Evolutionary conservation across 2,113 vertebrate species (phyloP), one percentile per base, ranked within the genome.

Genomic region (Melanerpes aurifrons): DNA sequence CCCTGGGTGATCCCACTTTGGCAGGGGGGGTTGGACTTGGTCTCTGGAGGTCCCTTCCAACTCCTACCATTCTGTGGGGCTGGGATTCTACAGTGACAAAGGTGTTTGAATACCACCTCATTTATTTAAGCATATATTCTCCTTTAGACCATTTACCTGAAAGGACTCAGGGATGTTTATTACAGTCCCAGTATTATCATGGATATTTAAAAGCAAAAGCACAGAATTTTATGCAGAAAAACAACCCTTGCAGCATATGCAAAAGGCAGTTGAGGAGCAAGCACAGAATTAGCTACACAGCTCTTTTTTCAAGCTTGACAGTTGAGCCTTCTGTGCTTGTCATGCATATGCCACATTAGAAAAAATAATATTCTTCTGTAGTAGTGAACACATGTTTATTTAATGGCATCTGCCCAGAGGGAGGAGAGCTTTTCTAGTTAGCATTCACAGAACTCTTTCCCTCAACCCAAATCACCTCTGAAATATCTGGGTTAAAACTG

Each of bases 391-490:
- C 95, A 96, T 96, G 87, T 95, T 98, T 97, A 97, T 96, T 95
- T 97, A 97, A 97, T 96, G 95, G 94, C 97, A 88, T 95, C 96
- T 97, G 96, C 95, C 96, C 93, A 97, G 95, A 92, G 89, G 83
- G 95, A 97, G 93, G 92, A 95, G 72, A 57, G 69, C 96, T 94
- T 97, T 96, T 90, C 82, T 94, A 92, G 89, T 86, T 93, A 97
- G 80, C 82, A 75, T 83, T 96, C 94, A 87, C 75, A 82, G 75
- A 96, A 96, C 82, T 75, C 76, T 54, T 92, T 72, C 92, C 95
- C 90, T 94, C 86, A 89, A 96, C 96, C 82, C 89, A 93, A 96
- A 93, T 90, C 93, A 87, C 7, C 1, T 87, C 85, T 96, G 95
- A 97, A 97, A 94, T 97, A 96, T 96, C 94, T 96, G 77, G 95